These are phyloP conservation scores for Drosophila ercepeae DNA, from an alignment of 1,140 invertebrate species.

Conservation along the genomic window DNA sequence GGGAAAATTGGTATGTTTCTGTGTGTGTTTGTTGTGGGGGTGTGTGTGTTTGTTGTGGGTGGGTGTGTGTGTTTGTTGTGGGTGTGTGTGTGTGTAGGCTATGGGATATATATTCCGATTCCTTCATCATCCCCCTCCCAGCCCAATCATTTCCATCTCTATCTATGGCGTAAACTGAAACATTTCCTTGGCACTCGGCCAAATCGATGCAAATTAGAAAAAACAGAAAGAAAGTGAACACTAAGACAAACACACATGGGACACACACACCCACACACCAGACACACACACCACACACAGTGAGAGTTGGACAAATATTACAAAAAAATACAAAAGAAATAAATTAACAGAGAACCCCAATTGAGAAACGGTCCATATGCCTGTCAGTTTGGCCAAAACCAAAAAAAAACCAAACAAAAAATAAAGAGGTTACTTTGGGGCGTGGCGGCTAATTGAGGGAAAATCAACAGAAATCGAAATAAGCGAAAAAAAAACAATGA, in stretches of 20 bases:
- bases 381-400: not conserved
- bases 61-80: no score
- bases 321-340: conserved; percentile 41
- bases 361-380: conserved; percentile 31
- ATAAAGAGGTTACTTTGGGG: conserved; percentile 49
- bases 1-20: conserved; percentile 9
- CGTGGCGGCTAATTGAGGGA: conserved; percentile 48
- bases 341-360: conserved; percentile 48
- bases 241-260: conserved; percentile 27
- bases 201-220: conserved; percentile 72
- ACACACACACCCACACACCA: conserved; percentile 17
- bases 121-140: conserved; percentile 12
- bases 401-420: conserved; percentile 10
- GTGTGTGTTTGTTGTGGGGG: conserved; percentile 15
- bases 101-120: conserved; percentile 30
- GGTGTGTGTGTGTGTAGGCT: conserved; percentile 20
- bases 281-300: conserved; percentile 29
- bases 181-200: conserved; percentile 63
- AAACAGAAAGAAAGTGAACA: conserved; percentile 54
- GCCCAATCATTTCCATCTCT: conserved; percentile 68
- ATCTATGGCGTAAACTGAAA: conserved; percentile 66
- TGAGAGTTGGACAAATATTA: conserved; percentile 38
- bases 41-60: conserved; percentile 25
- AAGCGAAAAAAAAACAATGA: conserved; percentile 35
- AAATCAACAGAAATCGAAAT: conserved; percentile 48